Conservation (phyloP, 2,888 invertebrate species). For the Clitarchus hookeri region DNA sequence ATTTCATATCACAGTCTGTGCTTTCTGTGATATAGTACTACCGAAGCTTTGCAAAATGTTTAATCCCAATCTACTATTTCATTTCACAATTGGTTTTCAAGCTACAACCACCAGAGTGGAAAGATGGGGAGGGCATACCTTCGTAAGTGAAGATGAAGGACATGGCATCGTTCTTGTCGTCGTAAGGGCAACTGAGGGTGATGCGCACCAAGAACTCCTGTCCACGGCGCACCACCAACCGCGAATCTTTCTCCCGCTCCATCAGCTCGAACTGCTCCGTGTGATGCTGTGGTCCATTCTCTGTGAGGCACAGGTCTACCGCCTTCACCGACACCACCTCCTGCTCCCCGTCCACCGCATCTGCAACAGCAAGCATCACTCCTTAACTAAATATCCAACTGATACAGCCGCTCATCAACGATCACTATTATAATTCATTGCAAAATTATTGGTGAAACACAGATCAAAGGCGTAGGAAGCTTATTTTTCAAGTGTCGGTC, state of each 20-base stretch:
- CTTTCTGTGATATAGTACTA: too few relatives aligned
- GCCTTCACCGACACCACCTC: conserved; percentile 69
- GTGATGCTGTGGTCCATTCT: conserved; percentile 77
- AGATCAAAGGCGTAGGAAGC: too few relatives aligned
- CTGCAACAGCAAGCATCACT: conserved; percentile 43
- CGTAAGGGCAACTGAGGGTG: conserved; percentile 74
- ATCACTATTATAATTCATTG: too few relatives aligned
- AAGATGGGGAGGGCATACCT: conserved; percentile 55
- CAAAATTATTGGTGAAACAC: too few relatives aligned
- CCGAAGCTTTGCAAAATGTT: too few relatives aligned
- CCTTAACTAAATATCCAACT: background rate
- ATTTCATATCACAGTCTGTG: too few relatives aligned
- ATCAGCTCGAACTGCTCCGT: conserved; percentile 79
- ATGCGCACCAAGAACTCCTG: conserved; percentile 78
- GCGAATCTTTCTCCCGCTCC: conserved; percentile 61
- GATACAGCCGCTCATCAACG: too few relatives aligned
- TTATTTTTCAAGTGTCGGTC: too few relatives aligned
- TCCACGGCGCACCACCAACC: conserved; percentile 80
- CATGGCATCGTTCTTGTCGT: conserved; percentile 74
- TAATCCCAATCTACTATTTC: too few relatives aligned
- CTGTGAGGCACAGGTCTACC: conserved; percentile 73
- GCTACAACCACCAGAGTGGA: too few relatives aligned
- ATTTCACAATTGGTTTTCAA: too few relatives aligned
- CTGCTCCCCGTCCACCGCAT: conserved; percentile 49
- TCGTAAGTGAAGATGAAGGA: conserved; percentile 82